Evolutionary conservation across 1,140 invertebrate genomes (phyloP).

Genomic region (Pogonognathellus flavescens): DNA sequence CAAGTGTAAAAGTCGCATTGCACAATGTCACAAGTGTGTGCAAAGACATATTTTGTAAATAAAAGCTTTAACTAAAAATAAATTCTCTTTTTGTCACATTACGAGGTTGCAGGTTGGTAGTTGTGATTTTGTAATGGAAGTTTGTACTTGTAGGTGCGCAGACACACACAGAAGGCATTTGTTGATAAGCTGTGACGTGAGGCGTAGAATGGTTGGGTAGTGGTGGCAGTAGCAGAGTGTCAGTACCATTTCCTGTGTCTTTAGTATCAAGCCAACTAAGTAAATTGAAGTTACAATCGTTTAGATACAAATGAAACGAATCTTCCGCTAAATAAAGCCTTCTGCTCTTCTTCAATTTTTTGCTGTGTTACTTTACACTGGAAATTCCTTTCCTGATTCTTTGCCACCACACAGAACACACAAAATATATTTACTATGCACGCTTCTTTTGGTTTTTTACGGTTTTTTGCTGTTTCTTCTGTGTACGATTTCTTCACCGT

Average conservation of each 20-base stretch:
- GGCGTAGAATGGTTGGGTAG: too few relatives aligned
- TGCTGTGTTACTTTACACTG: background rate
- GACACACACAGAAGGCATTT: background rate
- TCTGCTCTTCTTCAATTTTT: constrained; percentile 36
- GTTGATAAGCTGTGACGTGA: background rate
- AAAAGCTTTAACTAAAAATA: constrained; percentile 55
- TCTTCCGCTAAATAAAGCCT: constrained; percentile 37
- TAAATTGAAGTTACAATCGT: constrained; percentile 20
- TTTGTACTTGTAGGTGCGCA: background rate
- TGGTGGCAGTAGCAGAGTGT: too few relatives aligned
- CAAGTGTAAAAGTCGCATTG: background rate
- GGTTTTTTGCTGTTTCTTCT: background rate
- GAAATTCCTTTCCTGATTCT: constrained; percentile 40
- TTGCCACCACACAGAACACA: constrained; percentile 33
- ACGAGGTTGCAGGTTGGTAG: too few relatives aligned
- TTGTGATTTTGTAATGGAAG: background rate
- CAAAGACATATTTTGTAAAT: constrained; percentile 54
- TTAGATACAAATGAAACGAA: constrained; percentile 49
- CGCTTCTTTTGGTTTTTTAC: background rate
- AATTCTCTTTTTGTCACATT: background rate
- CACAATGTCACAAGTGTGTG: background rate
- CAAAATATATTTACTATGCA: constrained; percentile 23
- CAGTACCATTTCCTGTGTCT: background rate
- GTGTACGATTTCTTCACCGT: background rate
- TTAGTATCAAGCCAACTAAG: background rate